Evolutionary conservation across 2,113 vertebrate genomes (phyloP).

Genomic region (Dasyurus viverrinus): DNA sequence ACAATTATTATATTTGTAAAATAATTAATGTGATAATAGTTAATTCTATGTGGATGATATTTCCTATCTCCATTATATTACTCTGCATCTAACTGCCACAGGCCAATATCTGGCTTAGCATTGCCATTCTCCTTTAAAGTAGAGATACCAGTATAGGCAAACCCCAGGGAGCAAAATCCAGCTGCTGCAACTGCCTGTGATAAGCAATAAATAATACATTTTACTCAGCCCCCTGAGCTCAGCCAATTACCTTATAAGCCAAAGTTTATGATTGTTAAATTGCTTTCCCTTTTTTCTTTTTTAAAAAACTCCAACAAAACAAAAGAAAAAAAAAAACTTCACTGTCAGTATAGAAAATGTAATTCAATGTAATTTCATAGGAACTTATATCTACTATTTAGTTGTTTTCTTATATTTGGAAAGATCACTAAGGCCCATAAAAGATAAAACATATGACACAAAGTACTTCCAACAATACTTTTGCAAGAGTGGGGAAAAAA

Average conservation of each 20-base stretch:
- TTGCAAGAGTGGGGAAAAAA: slow-evolving; percentile 48
- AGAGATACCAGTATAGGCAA: neutral
- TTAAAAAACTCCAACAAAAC: neutral
- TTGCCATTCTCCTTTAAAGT: neutral
- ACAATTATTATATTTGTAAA: neutral
- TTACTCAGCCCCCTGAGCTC: neutral
- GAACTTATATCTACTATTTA: slow-evolving; percentile 21
- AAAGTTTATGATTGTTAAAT: neutral
- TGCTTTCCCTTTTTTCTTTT: neutral
- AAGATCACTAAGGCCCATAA: slow-evolving; percentile 1
- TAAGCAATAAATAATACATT: neutral
- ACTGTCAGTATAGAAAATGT: neutral
- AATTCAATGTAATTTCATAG: neutral
- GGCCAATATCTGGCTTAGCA: neutral
- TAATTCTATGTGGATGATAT: neutral
- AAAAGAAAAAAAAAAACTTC: neutral
- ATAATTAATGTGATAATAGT: neutral
- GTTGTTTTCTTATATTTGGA: slow-evolving; percentile 45
- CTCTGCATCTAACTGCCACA: neutral
- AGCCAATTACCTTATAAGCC: neutral
- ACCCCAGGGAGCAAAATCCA: neutral
- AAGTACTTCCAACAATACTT: slow-evolving; percentile 47
- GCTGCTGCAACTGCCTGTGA: neutral
- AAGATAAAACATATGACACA: slow-evolving; percentile 45
- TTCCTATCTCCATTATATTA: neutral